A percentile compares a stretch with the other conserved stretches of the same genome.
These are phyloP conservation scores for Heliconius ismenius DNA, from an alignment of 2,888 invertebrate species.

Conservation along the genomic window DNA sequence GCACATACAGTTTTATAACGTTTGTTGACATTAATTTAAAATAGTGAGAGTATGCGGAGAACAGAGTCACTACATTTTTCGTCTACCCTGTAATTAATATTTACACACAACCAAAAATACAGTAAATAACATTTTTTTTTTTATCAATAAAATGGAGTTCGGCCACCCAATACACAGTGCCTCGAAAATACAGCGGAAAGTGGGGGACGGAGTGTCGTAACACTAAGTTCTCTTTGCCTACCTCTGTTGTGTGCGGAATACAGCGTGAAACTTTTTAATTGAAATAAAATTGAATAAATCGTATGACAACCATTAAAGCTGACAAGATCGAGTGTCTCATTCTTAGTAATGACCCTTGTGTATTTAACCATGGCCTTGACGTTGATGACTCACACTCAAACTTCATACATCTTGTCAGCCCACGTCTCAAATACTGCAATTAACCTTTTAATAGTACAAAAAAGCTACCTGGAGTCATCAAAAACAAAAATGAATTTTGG, in stretches of 20 bases:
- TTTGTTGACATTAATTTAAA: not conserved
- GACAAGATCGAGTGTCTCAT: slow-evolving; percentile 22
- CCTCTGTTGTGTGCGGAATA: no score
- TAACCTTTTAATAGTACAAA: slow-evolving; percentile 12
- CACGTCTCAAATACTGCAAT: slow-evolving; percentile 15
- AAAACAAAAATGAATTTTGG: not conserved
- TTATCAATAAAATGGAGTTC: no score
- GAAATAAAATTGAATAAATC: not conserved
- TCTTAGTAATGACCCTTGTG: slow-evolving; percentile 21
- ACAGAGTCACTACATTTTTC: no score
- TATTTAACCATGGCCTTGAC: slow-evolving; percentile 33
- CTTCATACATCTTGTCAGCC: slow-evolving; percentile 17
- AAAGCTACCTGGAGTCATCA: not conserved
- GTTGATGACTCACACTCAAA: slow-evolving; percentile 27
- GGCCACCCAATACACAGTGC: no score
- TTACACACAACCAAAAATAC: no score
- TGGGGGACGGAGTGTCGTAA: no score
- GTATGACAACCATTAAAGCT: not conserved
- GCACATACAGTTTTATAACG: no score
- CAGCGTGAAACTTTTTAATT: no score
- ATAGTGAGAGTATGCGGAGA: not conserved
- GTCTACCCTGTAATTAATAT: no score
- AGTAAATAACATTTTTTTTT: no score
- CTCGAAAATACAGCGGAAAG: no score
- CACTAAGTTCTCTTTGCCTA: no score